These are phyloP conservation scores for Semaprochilodus insignis DNA, from an alignment of 2,797 vertebrate genomes.

Conservation along the genomic window DNA sequence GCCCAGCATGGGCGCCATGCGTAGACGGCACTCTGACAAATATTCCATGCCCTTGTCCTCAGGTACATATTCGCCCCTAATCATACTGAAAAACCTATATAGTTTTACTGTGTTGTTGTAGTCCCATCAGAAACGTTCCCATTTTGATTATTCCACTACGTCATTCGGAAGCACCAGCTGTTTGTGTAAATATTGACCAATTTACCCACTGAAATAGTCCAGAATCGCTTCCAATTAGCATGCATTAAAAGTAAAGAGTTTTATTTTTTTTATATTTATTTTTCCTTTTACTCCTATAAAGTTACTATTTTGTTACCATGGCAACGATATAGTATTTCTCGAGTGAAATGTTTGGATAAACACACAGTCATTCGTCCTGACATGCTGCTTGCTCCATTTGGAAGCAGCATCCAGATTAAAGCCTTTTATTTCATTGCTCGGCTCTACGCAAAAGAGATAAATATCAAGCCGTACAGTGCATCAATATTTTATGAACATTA, in stretches of 20 bases:
- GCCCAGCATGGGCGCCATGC: slow-evolving; percentile 97
- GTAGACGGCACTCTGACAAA: slow-evolving; percentile 98
- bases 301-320: not conserved
- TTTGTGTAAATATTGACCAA: not conserved
- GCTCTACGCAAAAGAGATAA: slow-evolving; percentile 77
- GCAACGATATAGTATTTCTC: not conserved
- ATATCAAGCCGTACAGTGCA: slow-evolving; percentile 70
- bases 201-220: not conserved
- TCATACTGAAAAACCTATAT: not conserved
- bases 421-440: slow-evolving; percentile 65
- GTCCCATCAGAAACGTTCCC: not conserved
- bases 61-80: slow-evolving; percentile 75
- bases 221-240: not conserved
- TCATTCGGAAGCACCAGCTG: no score
- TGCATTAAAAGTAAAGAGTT: not conserved
- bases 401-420: slow-evolving; percentile 27
- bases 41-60: slow-evolving; percentile 98
- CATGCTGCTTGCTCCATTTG: slow-evolving; percentile 31
- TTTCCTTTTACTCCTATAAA: not conserved
- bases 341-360: not conserved
- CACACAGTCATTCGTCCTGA: not conserved
- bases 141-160: no score
- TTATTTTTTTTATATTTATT: not conserved
- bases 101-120: not conserved
- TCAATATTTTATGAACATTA: slow-evolving; percentile 82